phyloP scores from a whole-genome alignment of 2,888 invertebrate genomes.

The Pristionchus fissidentatus region DNA sequence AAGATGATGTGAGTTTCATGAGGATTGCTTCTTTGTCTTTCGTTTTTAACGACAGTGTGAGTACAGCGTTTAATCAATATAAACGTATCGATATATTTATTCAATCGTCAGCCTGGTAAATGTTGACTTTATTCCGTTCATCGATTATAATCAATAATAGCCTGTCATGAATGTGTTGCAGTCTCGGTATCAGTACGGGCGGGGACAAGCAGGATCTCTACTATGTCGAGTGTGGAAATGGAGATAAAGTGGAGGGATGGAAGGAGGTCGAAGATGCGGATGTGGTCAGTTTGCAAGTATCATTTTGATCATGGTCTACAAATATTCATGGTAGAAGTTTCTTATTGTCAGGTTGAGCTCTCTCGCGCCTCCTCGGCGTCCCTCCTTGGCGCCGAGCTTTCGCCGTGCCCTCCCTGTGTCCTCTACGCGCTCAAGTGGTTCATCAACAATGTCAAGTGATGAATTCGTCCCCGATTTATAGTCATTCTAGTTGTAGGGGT shows the following conservation, averaged over 20 bases:
- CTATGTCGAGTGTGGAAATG: conserved; percentile 20
- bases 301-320: neutral
- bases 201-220: conserved; percentile 31
- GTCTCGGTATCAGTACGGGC: conserved; percentile 40
- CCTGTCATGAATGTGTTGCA: neutral
- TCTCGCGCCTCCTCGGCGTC: neutral
- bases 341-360: neutral
- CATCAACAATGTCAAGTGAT: conserved; percentile 12
- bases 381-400: neutral
- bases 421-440: conserved; percentile 36
- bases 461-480: no score
- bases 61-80: no score
- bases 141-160: no score
- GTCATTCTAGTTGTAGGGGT: no score
- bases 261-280: neutral
- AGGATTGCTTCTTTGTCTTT: neutral
- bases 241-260: neutral
- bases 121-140: no score
- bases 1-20: neutral
- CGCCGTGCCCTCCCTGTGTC: conserved; percentile 12
- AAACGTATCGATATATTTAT: no score
- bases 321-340: neutral
- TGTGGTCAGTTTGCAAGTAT: neutral
- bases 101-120: no score
- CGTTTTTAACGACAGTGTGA: no score